Percentiles rank a stretch among this genome's conserved stretches.
These are phyloP conservation scores for Psittacula echo DNA, from an alignment of 2,797 vertebrate genomes.

Conservation along the genomic window DNA sequence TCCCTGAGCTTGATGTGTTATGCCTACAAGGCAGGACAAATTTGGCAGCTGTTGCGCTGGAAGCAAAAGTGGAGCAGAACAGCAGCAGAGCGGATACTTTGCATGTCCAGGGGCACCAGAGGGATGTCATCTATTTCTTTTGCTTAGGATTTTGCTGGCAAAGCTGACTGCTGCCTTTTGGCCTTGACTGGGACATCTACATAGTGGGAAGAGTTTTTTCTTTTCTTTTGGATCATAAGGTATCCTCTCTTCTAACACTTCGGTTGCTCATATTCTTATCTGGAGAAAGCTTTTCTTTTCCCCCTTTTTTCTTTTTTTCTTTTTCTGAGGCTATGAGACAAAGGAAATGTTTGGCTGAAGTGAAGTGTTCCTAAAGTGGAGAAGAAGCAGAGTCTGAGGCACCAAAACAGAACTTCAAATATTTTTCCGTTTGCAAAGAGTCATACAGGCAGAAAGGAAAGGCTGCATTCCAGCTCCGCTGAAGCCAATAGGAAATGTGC, in stretches of 20 bases:
- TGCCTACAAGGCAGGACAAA: constrained; percentile 5
- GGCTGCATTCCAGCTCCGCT: background rate
- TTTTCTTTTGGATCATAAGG: background rate
- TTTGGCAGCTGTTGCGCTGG: background rate
- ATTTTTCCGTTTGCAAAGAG: constrained; percentile 22
- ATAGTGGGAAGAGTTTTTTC: background rate
- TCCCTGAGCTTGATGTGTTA: background rate
- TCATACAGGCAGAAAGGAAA: background rate
- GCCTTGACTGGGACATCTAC: background rate
- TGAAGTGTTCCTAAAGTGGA: background rate
- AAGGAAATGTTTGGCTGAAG: constrained; percentile 19
- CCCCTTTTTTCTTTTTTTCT: background rate
- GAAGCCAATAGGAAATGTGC: background rate
- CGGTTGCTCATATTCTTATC: background rate
- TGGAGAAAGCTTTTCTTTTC: background rate
- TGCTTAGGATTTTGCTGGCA: constrained; percentile 16
- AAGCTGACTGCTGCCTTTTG: background rate
- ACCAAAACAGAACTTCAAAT: background rate
- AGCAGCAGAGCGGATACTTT: background rate
- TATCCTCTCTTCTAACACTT: background rate
- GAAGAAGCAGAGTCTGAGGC: constrained; percentile 2
- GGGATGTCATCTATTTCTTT: constrained; percentile 21
- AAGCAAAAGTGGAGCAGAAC: background rate
- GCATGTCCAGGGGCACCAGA: background rate
- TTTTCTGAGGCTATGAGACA: background rate